A percentile compares a stretch with the other conserved stretches of the same genome.
These are phyloP conservation scores for Phrynocephalus versicolor DNA, from an alignment of 2,113 vertebrate genomes.

Conservation along the genomic window DNA sequence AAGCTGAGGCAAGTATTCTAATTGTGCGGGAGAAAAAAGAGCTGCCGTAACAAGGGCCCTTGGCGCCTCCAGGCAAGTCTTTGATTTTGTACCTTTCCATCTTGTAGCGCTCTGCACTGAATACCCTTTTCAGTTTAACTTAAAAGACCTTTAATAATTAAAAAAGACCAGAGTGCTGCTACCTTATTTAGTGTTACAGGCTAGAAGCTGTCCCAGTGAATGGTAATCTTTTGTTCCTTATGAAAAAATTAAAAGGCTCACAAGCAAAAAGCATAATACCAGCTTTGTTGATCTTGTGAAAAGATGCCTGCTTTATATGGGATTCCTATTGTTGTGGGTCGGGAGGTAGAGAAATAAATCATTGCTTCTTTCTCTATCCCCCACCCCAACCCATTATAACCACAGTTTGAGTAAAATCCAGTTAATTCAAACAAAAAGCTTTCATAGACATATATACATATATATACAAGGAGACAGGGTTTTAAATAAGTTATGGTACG, in stretches of 20 bases:
- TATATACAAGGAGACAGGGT: neutral
- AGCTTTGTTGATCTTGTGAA: conserved; percentile 23
- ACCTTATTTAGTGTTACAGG: conserved; percentile 40
- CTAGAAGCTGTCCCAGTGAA: conserved; percentile 15
- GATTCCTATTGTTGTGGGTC: neutral
- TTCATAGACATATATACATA: neutral
- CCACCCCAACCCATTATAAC: conserved; percentile 35
- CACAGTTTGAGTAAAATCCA: neutral
- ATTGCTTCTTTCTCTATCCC: neutral
- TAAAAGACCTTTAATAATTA: conserved; percentile 66
- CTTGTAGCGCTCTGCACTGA: conserved; percentile 54
- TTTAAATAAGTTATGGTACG: conserved; percentile 1
- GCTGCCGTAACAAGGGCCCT: conserved; percentile 51
- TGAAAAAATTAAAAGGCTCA: conserved; percentile 26
- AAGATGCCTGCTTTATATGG: neutral
- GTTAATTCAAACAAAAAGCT: neutral
- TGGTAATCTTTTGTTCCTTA: conserved; percentile 24
- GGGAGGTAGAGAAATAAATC: conserved; percentile 10
- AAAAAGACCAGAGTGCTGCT: conserved; percentile 47
- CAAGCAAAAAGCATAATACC: neutral
- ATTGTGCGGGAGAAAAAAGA: conserved; percentile 57
- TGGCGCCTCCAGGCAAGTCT: conserved; percentile 66
- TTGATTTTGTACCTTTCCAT: conserved; percentile 66
- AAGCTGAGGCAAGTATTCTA: conserved; percentile 62
- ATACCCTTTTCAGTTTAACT: conserved; percentile 56